Conservation (phyloP, 2,797 vertebrate genomes). For the Darevskia nairensis region DNA sequence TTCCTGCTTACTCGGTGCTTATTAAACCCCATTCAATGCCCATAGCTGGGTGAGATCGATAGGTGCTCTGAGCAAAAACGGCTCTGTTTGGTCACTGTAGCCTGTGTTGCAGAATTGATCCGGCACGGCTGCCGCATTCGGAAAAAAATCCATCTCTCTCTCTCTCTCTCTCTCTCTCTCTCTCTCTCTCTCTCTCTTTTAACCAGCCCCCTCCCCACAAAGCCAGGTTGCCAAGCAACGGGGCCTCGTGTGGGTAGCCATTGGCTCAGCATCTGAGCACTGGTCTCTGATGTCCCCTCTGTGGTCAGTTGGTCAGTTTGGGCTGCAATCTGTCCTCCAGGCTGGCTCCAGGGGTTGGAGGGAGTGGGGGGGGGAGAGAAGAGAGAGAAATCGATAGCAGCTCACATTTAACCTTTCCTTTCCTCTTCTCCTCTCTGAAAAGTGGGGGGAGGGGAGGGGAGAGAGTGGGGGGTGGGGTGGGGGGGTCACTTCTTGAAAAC, state of each 20-base stretch:
- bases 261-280: conserved; percentile 68
- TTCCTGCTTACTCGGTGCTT: conserved; percentile 77
- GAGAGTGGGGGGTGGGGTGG: not conserved
- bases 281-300: conserved; percentile 62
- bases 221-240: conserved; percentile 81
- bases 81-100: conserved; percentile 77
- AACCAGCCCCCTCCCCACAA: conserved; percentile 44
- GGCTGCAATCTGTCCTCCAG: conserved; percentile 69
- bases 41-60: conserved; percentile 82
- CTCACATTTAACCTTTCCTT: conserved; percentile 76
- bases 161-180: conserved; percentile 67
- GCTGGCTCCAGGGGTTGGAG: conserved; percentile 63
- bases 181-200: conserved; percentile 59
- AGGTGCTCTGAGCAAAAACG: conserved; percentile 80
- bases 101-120: conserved; percentile 82
- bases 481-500: conserved; percentile 66
- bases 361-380: conserved; percentile 52
- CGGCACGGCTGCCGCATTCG: conserved; percentile 75
- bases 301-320: conserved; percentile 81
- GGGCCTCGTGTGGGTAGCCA: conserved; percentile 65
- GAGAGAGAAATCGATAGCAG: conserved; percentile 73
- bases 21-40: conserved; percentile 81
- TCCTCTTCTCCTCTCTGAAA: conserved; percentile 9
- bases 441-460: not conserved
- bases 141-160: conserved; percentile 73